Evolutionary conservation across 2,113 vertebrate species (phyloP), one percentile per base, ranked within the genome.

Genomic region (Strix uralensis): DNA sequence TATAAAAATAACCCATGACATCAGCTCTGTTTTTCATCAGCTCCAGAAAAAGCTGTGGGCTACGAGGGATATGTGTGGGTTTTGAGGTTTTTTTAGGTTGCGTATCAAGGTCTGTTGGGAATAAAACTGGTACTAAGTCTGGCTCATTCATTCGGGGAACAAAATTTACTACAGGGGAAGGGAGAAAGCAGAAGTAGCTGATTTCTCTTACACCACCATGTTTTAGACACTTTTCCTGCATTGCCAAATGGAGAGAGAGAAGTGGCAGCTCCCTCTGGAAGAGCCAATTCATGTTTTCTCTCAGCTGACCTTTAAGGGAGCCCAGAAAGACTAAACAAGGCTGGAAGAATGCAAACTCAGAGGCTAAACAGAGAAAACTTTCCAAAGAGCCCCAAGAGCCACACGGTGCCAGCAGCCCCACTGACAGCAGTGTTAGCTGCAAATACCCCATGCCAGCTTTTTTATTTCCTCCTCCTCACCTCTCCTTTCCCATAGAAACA

Each of bases 1-100:
- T 54, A 18, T 44, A 61, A 90, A 96, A 97, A 94, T 82, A 95
- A 27, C 25, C 58, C n/a, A 58, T 85, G 66, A 94, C 88, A 95
- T 93, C 87, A 95, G 49, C 46, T 69, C 87, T 93, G 74, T 7
- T 95, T 88, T 95, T 61, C 46, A 46, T 86, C 66, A 94, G 78
- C 42, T 95, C 42, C 58, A 90, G 90, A 88, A 88, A 92, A 95
- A 90, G 74, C 36, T 58, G 73, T 70, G 62, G 54, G 32, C 63
- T 92, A 30, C 2, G 7, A 49, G 52, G 11, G 36, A 72, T 71
- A 30, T 40, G 44, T 27, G 44, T 34, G 72, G 67, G 26, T 11
- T 70, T 73, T 22, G 36, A 78, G 15, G 19, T 9, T 80, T 78
- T 85, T 93, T 93, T 77, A 86, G 25, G 40, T 46, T 79, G 19